Conservation (phyloP, 2,113 vertebrate species). For the Pollachius pollachius region DNA sequence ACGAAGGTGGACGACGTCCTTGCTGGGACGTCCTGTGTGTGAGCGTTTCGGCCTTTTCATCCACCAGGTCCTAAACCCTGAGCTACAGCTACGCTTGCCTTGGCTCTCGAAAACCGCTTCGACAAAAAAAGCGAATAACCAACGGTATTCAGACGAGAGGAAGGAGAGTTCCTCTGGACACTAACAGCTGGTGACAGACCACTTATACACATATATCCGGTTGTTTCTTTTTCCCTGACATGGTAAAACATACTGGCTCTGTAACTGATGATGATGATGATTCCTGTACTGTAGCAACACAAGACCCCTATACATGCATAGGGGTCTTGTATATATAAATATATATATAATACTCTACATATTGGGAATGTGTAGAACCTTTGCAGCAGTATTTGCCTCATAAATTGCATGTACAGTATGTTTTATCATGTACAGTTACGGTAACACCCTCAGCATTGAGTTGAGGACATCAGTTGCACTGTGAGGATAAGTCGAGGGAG, state of each 20-base stretch:
- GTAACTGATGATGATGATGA: conserved; percentile 32
- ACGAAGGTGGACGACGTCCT: too few species aligned
- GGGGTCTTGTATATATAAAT: conserved; percentile 21
- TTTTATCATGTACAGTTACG: conserved; percentile 29
- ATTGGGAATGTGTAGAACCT: conserved; percentile 37
- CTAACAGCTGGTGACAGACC: conserved; percentile 34
- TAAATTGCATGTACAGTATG: conserved; percentile 47
- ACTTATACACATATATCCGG: conserved; percentile 4
- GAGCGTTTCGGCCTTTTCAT: conserved; percentile 16
- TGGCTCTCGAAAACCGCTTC: too few species aligned
- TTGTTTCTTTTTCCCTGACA: not conserved
- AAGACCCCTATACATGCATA: conserved; percentile 10
- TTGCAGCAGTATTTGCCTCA: conserved; percentile 33
- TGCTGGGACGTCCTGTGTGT: conserved; percentile 29
- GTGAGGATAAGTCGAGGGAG: too few species aligned
- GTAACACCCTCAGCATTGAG: too few species aligned
- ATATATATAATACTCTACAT: conserved; percentile 32
- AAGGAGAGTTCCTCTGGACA: too few species aligned
- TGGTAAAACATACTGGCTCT: conserved; percentile 32
- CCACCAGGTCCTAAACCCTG: too few species aligned
- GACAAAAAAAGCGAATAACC: too few species aligned
- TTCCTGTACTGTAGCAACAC: conserved; percentile 42
- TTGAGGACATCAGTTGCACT: too few species aligned
- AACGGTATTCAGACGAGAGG: too few species aligned
- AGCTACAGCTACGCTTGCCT: too few species aligned